phyloP scores from a whole-genome alignment of 2,113 vertebrate genomes.

The Hippocampus zosterae region DNA sequence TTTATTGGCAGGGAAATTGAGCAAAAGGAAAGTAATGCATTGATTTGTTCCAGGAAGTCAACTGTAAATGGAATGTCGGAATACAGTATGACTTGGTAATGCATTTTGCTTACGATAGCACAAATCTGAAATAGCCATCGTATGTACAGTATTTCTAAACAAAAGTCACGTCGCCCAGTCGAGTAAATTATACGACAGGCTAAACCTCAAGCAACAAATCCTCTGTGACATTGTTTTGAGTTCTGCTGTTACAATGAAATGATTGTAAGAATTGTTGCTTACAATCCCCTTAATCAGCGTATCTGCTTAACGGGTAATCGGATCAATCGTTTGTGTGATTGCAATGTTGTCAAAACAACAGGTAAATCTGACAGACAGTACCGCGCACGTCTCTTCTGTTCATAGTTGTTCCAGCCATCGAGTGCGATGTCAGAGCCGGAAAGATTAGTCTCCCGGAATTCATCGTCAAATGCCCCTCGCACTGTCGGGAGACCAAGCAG shows the following conservation, averaged over 20 bases:
- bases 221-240: neutral
- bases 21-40: neutral
- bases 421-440: slow-evolving; percentile 87
- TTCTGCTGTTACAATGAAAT: neutral
- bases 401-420: slow-evolving; percentile 84
- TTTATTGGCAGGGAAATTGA: neutral
- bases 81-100: neutral
- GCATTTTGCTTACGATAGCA: neutral
- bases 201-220: neutral
- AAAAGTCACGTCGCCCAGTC: neutral
- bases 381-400: neutral
- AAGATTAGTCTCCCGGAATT: slow-evolving; percentile 91
- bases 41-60: neutral
- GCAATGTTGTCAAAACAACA: slow-evolving; percentile 2
- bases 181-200: neutral
- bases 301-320: neutral
- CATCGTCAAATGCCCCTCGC: slow-evolving; percentile 87
- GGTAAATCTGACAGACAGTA: neutral
- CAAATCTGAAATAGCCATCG: neutral
- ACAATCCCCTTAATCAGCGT: neutral
- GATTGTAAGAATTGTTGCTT: neutral
- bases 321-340: neutral
- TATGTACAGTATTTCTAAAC: neutral
- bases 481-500: slow-evolving; percentile 84
- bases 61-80: neutral